Evolutionary conservation across 2,888 invertebrate species (phyloP).

Genomic region (Xestia rhomboidea): DNA sequence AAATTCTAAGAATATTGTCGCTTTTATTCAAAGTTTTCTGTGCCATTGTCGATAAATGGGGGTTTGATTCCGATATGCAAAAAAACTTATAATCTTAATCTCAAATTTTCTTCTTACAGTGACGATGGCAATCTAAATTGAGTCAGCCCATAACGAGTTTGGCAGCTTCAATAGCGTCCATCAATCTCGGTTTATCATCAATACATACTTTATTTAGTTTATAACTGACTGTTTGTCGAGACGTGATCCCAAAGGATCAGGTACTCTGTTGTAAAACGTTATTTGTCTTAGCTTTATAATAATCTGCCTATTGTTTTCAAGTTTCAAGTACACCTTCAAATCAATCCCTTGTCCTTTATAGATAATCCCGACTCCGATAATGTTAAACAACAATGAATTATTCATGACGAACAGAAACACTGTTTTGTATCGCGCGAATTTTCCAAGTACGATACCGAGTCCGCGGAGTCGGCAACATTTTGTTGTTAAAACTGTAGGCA

Average conservation of each 20-base stretch:
- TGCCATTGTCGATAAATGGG: conserved; percentile 2
- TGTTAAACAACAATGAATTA: conserved; percentile 60
- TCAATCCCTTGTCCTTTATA: conserved; percentile 60
- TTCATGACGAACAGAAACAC: conserved; percentile 50
- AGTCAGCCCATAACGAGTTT: not conserved
- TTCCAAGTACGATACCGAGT: conserved; percentile 17
- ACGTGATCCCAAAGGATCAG: conserved; percentile 4
- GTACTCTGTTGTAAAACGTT: conserved; percentile 26
- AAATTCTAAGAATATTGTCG: not conserved
- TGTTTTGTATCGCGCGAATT: conserved; percentile 40
- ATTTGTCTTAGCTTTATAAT: conserved; percentile 49
- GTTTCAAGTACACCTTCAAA: conserved; percentile 62
- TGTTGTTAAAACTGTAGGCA: conserved; percentile 39
- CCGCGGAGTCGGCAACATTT: conserved; percentile 22
- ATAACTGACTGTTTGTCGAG: not conserved
- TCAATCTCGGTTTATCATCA: not conserved
- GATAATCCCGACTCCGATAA: conserved; percentile 56
- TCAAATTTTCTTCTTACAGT: not conserved
- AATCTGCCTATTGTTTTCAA: conserved; percentile 60
- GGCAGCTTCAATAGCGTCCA: not conserved
- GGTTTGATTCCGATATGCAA: not conserved
- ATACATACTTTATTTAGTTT: not conserved
- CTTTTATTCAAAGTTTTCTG: conserved; percentile 28
- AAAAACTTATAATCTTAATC: not conserved
- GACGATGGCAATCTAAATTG: not conserved